A percentile compares a stretch with the other conserved stretches of the same genome.
Conservation (phyloP, 2,888 invertebrate genomes). For the Leptinotarsa rubiginosa region DNA sequence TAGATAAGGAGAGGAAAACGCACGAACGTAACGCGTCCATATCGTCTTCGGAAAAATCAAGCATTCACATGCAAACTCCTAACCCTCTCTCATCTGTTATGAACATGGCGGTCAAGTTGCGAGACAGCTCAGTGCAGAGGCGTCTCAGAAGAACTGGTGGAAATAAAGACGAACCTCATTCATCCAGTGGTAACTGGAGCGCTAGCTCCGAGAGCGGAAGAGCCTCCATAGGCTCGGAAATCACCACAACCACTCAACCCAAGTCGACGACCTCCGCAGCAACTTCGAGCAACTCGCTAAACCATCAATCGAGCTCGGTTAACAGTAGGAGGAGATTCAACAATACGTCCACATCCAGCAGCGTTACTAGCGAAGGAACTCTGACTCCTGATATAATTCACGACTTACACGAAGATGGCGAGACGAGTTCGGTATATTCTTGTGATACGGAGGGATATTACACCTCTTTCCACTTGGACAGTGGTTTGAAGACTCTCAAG, state of each 20-base stretch:
- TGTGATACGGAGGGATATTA: slow-evolving; percentile 98
- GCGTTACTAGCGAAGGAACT: slow-evolving; percentile 87
- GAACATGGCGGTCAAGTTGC: slow-evolving; percentile 77
- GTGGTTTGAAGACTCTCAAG: slow-evolving; percentile 87
- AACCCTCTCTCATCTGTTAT: slow-evolving; percentile 71
- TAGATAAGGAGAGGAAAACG: slow-evolving; percentile 75
- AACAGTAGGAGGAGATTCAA: slow-evolving; percentile 75
- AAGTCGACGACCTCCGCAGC: slow-evolving; percentile 78
- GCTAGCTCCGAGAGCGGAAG: slow-evolving; percentile 91
- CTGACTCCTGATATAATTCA: slow-evolving; percentile 86
- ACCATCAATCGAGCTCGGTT: slow-evolving; percentile 75
- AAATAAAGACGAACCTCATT: slow-evolving; percentile 84
- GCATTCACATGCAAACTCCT: slow-evolving; percentile 70
- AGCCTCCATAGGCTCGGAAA: slow-evolving; percentile 87
- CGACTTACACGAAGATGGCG: slow-evolving; percentile 84
- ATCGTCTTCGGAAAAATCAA: slow-evolving; percentile 79
- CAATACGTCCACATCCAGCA: slow-evolving; percentile 83
- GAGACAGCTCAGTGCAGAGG: slow-evolving; percentile 80
- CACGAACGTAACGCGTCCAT: slow-evolving; percentile 81
- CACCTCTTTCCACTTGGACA: slow-evolving; percentile 97
- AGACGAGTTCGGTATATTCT: slow-evolving; percentile 92
- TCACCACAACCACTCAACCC: slow-evolving; percentile 77
- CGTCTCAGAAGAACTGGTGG: slow-evolving; percentile 76
- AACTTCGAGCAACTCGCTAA: slow-evolving; percentile 78
- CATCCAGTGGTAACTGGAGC: slow-evolving; percentile 95